These are phyloP conservation scores for Microtus ochrogaster DNA, from an alignment of 2,113 vertebrate species.

Conservation along the genomic window DNA sequence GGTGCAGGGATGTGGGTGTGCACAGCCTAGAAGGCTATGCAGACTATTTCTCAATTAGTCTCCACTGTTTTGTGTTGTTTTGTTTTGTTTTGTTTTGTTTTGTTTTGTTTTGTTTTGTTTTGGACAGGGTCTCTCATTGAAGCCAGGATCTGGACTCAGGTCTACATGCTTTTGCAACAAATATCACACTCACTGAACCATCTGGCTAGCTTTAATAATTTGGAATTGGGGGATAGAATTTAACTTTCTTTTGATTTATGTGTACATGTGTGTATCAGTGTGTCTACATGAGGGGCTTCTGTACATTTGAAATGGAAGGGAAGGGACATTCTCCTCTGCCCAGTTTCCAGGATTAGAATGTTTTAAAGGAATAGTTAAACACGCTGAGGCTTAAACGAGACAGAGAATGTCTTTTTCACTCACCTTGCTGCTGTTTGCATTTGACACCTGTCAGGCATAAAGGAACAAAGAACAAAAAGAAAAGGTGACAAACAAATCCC, in stretches of 20 bases:
- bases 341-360: conserved; percentile 16
- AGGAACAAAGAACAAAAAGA: conserved; percentile 35
- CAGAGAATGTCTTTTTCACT: conserved; percentile 25
- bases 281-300: not conserved
- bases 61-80: not conserved
- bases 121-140: not conserved
- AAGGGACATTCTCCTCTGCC: not conserved
- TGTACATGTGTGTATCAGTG: not conserved
- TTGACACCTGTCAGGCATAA: conserved; percentile 52
- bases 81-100: not conserved
- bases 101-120: not conserved
- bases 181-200: not conserved
- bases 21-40: too few relatives aligned
- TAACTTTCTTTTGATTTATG: not conserved
- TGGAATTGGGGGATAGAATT: not conserved
- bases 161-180: not conserved
- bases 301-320: not conserved
- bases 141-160: not conserved
- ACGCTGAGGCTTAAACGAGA: conserved; percentile 8
- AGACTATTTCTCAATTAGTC: not conserved
- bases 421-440: conserved; percentile 5
- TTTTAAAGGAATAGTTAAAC: conserved; percentile 24
- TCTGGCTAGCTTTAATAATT: not conserved
- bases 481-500: conserved; percentile 22
- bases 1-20: too few relatives aligned